Evolutionary conservation across 2,113 vertebrate species (phyloP), one percentile per base, ranked within the genome.

Genomic region (Diadophis punctatus): DNA sequence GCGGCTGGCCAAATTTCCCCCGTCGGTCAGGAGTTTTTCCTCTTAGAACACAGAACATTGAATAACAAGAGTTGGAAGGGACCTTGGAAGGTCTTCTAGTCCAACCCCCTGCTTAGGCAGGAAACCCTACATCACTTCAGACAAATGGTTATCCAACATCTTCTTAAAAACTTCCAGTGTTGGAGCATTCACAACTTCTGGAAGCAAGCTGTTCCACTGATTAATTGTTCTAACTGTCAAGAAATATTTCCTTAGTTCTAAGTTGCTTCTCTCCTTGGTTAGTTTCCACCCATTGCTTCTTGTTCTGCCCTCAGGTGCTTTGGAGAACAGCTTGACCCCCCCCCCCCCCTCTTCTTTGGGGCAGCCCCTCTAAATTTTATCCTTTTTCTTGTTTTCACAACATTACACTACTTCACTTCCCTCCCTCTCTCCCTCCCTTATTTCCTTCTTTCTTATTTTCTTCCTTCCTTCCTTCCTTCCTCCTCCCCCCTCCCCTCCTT

Each of bases 1-100:
- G 98, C 97, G 98, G 97, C 95, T 93, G 98, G 99, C 99, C 99
- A 99, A 98, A 98, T 98, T 97, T 98, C 98, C 98, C 98, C 98
- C 98, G n/a, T 99, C 98, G 98, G 98, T 99, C 98, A 99, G 98
- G 98, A 94, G 91, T 91, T 39, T n/a, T 87, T 96, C 93, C 2
- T 63, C 27, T n/a, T 14, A 14, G 60, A 63, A 63, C 11, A 4
- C 30, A 63, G 60, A n/a, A 63, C 4, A 6, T 14, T n/a, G 30
- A 63, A 5, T 5, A 1, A 63, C 27, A 2, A n/a, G 56, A 10
- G 30, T 30, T 1, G 30, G 9, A 63, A 63, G 60, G 30, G 60
- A 6, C 11, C 30, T 11, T 14, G 30, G 60, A 63, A 5, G 30
- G 27, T 63, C 60, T 63, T 63, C 60, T 63, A 30, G 60, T 63